Percentiles rank a stretch among this genome's conserved stretches.
Evolutionary conservation across 2,113 vertebrate species (phyloP).

Genomic region (Oceanites oceanicus): DNA sequence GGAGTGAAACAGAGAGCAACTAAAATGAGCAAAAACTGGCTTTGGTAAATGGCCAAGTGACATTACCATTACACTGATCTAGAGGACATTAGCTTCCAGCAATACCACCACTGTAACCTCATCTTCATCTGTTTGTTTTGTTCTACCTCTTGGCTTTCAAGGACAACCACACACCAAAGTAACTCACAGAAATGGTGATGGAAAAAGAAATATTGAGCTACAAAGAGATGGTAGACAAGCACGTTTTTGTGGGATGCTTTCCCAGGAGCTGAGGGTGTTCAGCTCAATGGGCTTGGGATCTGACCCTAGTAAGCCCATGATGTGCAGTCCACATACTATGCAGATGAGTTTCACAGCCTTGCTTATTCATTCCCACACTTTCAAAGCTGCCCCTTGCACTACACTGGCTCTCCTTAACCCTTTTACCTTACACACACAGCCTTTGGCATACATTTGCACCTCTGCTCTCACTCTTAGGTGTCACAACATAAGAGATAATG

Average conservation of each 20-base stretch:
- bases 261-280: background rate
- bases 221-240: background rate
- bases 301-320: background rate
- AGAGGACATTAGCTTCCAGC: background rate
- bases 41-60: background rate
- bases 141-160: background rate
- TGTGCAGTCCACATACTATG: accelerated
- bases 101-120: background rate
- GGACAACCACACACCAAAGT: background rate
- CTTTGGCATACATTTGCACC: background rate
- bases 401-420: background rate
- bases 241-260: background rate
- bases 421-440: background rate
- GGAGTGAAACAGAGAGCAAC: background rate
- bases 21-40: background rate
- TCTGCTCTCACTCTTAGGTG: background rate
- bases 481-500: background rate
- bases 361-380: background rate
- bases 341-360: background rate
- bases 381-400: background rate
- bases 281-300: background rate
- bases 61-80: background rate
- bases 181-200: background rate
- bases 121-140: background rate
- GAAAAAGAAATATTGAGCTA: background rate